These are phyloP conservation scores for Orthosia incerta DNA, from an alignment of 2,888 invertebrate species.

Conservation along the genomic window DNA sequence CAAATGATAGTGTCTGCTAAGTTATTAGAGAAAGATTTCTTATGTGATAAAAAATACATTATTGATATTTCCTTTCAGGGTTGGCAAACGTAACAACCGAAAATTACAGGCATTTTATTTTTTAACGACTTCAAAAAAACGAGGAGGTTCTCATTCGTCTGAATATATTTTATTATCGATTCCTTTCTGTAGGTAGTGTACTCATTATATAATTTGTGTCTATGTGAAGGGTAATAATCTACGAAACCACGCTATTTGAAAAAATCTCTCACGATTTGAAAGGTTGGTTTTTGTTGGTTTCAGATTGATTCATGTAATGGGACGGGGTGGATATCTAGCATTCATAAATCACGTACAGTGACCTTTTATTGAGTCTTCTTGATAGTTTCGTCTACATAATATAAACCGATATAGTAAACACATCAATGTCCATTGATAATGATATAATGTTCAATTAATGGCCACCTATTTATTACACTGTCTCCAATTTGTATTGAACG, in stretches of 20 bases:
- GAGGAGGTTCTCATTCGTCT: too few species aligned
- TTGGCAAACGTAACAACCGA: neutral
- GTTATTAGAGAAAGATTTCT: neutral
- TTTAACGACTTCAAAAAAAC: neutral
- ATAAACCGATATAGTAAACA: neutral
- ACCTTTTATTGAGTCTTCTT: neutral
- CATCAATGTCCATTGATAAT: neutral
- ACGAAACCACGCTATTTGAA: too few species aligned
- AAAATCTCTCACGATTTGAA: too few species aligned
- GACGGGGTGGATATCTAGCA: too few species aligned
- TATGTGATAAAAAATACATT: neutral
- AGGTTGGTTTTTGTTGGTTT: too few species aligned
- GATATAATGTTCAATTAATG: neutral
- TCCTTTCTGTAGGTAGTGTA: too few species aligned
- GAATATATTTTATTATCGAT: neutral
- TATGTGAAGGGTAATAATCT: too few species aligned
- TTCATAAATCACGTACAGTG: neutral
- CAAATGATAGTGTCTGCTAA: neutral
- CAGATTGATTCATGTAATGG: too few species aligned
- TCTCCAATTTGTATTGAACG: constrained; percentile 12
- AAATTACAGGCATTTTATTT: too few species aligned
- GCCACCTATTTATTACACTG: neutral
- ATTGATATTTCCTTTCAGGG: neutral
- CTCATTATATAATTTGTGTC: too few species aligned
- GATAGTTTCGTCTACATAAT: neutral